Evolutionary conservation across 2,113 vertebrate genomes (phyloP), one percentile per base, ranked within the genome.

Genomic region (Tachysurus vachellii): DNA sequence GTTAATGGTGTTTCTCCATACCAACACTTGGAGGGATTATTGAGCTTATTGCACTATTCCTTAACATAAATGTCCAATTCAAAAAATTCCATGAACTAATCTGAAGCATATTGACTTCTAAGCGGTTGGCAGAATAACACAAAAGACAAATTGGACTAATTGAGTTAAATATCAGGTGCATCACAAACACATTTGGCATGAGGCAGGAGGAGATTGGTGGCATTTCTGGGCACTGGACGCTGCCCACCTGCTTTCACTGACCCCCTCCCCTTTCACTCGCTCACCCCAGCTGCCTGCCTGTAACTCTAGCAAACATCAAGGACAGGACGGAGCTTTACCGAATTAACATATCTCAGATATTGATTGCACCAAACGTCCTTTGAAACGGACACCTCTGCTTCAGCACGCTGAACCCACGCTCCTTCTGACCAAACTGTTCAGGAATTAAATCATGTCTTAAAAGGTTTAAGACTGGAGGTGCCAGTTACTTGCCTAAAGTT

Each of bases 241-340:
- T 68, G 57, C 84, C 76, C 66, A 93, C 93, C 91, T 16, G 8
- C 91, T 92, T 94, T 92, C 70, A 53, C 82, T 59, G 62, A 94
- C 93, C 92, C 88, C 91, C 89, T 91, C 93, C 16, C 93, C 93
- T 70, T 31, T 31, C 14, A 82, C 86, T 28, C 81, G 1, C 73
- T 54, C n/a, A 89, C 92, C 94, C 95, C 96, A 96, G 95, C 96
- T 96, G 96, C 95, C 94, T 83, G 93, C 93, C 90, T 92, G 95
- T 96, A 96, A 96, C 95, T 94, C 93, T 96, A 96, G 95, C 93
- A 95, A 95, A 95, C 94, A 96, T 96, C 95, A 96, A 96, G 95
- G 94, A 93, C 93, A 93, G 94, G 93, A 94, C 91, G 89, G 93
- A 91, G 95, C 94, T 95, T 95, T 94, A 92, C 92, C 88, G 93